Evolutionary conservation across 2,113 vertebrate genomes (phyloP), one percentile per base, ranked within the genome.

Genomic region (Urocynchramus pylzowi): DNA sequence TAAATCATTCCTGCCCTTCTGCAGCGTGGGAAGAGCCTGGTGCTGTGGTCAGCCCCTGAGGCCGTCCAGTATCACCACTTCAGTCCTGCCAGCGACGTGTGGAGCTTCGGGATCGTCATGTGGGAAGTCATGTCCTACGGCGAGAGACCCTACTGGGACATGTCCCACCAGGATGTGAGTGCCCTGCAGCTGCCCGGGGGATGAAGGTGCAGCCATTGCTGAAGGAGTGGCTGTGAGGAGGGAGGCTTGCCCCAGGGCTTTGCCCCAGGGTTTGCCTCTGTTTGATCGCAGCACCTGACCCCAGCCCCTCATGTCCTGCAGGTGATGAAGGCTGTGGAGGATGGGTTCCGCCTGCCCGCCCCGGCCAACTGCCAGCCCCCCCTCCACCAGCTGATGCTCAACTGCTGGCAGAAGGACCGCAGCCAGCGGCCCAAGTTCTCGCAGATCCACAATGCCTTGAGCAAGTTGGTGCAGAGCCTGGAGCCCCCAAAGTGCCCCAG

Each of bases 101-200:
- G 99, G 99, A 99, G 99, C 98, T 99, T 99, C 1, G 99, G 99
- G 39, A 99, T 99, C 30, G 98, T 99, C 97, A 99, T 99, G 99
- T 99, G 99, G 99, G 99, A 99, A 80, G 99, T 99, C 69, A 99
- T 99, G 99, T 99, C 99, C 92, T 99, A 98, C 0, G 99, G 99
- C n/a, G 99, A 99, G 97, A 98, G 99, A 82, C 99, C 99, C 84
- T 99, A 99, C 98, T 99, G 99, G 99, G 99, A 99, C 95, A 99
- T 99, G 99, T 99, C 99, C 97, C 99, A 99, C 97, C 99, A 99
- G 96, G 99, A 99, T 1, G 99, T 99, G 97, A 99, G 99, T 98
- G 41, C 45, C 59, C 9, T 1, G 60, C 2, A 2, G 44, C 57
- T 3, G 8, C 1, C 1, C 1, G 4, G n/a, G 4, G 16, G 41